Base-by-base conservation (phyloP, 1,140 invertebrate species). In the Drosophila sulfurigaster region DNA sequence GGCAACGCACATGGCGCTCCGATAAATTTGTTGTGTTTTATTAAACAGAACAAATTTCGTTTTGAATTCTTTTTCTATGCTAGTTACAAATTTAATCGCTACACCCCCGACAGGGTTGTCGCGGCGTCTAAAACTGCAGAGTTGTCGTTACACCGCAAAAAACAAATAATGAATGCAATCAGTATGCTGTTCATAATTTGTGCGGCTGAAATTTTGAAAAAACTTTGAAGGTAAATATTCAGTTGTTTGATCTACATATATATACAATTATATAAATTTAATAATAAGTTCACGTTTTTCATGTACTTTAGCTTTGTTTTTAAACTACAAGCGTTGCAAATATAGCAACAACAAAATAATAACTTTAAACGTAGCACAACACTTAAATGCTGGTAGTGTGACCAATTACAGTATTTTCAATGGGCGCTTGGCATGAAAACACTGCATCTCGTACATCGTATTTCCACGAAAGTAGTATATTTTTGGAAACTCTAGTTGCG, bases 31-130 rank as follows among this genome's bases (percentile, higher is more conserved):
- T 70, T 69, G 16, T 51, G 7, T 58, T 45, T 25, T 41, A 43
- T 63, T 57, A 15, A 15, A 41, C 66, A 43, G 8, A 32, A 48
- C n/a, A 70, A 70, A 58, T 11, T n/a, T 32, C 35, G 35, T 35
- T 57, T 70, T 63, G 51, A 70, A 64, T 70, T 74, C 57, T 49
- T 75, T 70, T 57, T 51, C 30, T 70, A 16, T 51, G 66, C 69
- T 45, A 58, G 58, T 38, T 38, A 62, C 43, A 57, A 63, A 75
- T 51, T 25, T 70, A 54, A 70, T 70, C 72, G 72, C 66, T 75
- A 63, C 66, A 75, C 72, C 72, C 72, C 72, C 72, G 20, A 63
- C 35, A 75, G 72, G 66, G 72, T 51, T 75, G 72, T 45, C 72
- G 52, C 67, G 58, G 66, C 63, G 72, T 63, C 15, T 49, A 8